phyloP scores from a whole-genome alignment of 2,888 invertebrate genomes.

The Caenorhabditis sp. region DNA sequence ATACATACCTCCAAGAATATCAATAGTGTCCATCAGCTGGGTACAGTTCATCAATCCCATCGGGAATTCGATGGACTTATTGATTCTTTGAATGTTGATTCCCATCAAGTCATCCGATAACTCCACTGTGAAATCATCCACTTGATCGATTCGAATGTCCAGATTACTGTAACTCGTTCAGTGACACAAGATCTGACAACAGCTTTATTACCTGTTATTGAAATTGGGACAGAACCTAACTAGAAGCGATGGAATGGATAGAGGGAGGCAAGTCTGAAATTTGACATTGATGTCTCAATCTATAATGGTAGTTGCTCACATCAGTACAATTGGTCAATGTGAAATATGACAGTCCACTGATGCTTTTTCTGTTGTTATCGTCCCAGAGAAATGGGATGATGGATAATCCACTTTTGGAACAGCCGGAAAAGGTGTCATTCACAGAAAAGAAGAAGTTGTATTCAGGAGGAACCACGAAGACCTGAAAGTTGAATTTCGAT shows the following conservation, averaged over 20 bases:
- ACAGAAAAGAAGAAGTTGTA: slow-evolving; percentile 49
- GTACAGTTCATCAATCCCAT: slow-evolving; percentile 62
- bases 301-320: slow-evolving; percentile 7
- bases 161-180: slow-evolving; percentile 29
- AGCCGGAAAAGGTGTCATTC: slow-evolving; percentile 6
- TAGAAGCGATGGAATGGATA: slow-evolving; percentile 33
- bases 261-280: slow-evolving; percentile 21
- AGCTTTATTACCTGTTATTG: slow-evolving; percentile 13
- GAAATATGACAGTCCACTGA: slow-evolving; percentile 55
- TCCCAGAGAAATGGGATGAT: slow-evolving; percentile 57
- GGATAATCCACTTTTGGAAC: slow-evolving; percentile 31
- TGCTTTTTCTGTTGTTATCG: slow-evolving; percentile 30
- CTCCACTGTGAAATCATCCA: slow-evolving; percentile 42
- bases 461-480: slow-evolving; percentile 53
- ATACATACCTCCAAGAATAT: slow-evolving; percentile 60
- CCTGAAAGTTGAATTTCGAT: slow-evolving; percentile 16
- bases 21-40: slow-evolving; percentile 27
- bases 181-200: not conserved
- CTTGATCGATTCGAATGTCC: slow-evolving; percentile 39
- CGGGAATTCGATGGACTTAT: slow-evolving; percentile 57
- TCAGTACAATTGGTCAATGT: slow-evolving; percentile 31
- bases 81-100: slow-evolving; percentile 48
- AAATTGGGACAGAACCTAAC: slow-evolving; percentile 48
- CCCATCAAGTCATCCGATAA: slow-evolving; percentile 60
- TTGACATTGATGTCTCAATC: not conserved